Base-by-base conservation (phyloP, 2,797 vertebrate genomes). In the Anas acuta region DNA sequence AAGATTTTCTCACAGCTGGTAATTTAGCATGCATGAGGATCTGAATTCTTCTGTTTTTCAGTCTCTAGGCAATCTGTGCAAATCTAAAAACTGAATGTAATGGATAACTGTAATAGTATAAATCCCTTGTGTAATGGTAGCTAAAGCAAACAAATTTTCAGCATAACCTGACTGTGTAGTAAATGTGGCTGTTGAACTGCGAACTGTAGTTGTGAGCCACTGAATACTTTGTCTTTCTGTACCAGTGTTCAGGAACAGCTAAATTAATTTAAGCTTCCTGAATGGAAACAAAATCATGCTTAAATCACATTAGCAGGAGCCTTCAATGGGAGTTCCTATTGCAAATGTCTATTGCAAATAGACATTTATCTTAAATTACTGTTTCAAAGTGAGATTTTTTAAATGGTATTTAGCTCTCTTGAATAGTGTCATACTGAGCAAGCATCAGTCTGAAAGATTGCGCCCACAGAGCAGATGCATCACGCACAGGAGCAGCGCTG, bases 221-320 rank as follows among this genome's bases (percentile, higher is more conserved):
- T 87, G 88, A 64, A 33, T 96, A 90, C 45, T 90, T 95, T 20
- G 53, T 93, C 47, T 87, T 94, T 94, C 80, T 94, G 51, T 91
- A 87, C 58, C 61, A 87, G 62, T 74, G 74, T 78, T 96, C 92
- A 91, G 92, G 73, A 96, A 89, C 61, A 95, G 51, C 81, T 96
- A 95, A 97, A 91, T 92, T 91, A 92, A 95, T 95, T 97, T 92
- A 70, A 70, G 89, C 69, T 97, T 95, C 94, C 93, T 96, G 78
- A 95, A 16, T 89, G 84, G 71, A 93, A 96, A 93, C 60, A 96
- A 97, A 95, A 94, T 96, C 85, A 93, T 93, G 57, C 54, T 87
- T 91, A 92, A 96, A 97, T 95, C 54, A 67, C 76, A 93, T 97
- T 96, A 96, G 71, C 22, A 45, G 58, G 77, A 97, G 70, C n/a